Percentiles rank a stretch among this genome's conserved stretches.
These are phyloP conservation scores for Chorisops tibialis DNA, from an alignment of 2,888 invertebrate genomes.

Conservation along the genomic window DNA sequence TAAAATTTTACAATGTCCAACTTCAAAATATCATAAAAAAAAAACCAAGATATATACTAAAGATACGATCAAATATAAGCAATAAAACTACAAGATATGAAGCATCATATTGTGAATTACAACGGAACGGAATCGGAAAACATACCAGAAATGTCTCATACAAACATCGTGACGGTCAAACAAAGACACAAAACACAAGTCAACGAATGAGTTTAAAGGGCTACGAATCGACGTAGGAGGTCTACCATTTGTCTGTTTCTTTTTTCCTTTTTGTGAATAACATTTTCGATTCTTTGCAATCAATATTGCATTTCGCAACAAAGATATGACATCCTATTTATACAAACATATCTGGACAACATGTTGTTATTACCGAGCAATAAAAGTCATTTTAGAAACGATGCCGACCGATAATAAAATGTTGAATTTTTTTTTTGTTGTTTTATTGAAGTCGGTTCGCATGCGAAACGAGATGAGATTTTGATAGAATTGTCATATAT, in stretches of 20 bases:
- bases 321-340: conserved; percentile 24
- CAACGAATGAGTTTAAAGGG: conserved; percentile 7
- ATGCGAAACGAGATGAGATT: not conserved
- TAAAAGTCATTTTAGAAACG: not conserved
- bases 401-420: too few relatives aligned
- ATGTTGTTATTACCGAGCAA: conserved; percentile 17
- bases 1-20: conserved; percentile 23
- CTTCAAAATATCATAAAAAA: not conserved
- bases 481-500: too few relatives aligned
- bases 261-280: conserved; percentile 17
- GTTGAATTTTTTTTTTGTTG: too few relatives aligned
- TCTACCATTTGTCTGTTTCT: conserved; percentile 18
- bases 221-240: conserved; percentile 21
- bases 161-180: conserved; percentile 13
- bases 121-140: conserved; percentile 12
- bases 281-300: conserved; percentile 24
- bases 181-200: conserved; percentile 17
- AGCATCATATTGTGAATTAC: conserved; percentile 13
- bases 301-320: conserved; percentile 21
- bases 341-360: conserved; percentile 13
- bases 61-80: conserved; percentile 10
- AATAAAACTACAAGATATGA: conserved; percentile 25
- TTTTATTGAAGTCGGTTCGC: conserved; percentile 4
- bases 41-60: conserved; percentile 8
- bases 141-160: conserved; percentile 24